Percentiles rank a stretch among this genome's conserved stretches.
phyloP scores from a whole-genome alignment of 1,140 invertebrate genomes.

The Drosophila micromelanica region DNA sequence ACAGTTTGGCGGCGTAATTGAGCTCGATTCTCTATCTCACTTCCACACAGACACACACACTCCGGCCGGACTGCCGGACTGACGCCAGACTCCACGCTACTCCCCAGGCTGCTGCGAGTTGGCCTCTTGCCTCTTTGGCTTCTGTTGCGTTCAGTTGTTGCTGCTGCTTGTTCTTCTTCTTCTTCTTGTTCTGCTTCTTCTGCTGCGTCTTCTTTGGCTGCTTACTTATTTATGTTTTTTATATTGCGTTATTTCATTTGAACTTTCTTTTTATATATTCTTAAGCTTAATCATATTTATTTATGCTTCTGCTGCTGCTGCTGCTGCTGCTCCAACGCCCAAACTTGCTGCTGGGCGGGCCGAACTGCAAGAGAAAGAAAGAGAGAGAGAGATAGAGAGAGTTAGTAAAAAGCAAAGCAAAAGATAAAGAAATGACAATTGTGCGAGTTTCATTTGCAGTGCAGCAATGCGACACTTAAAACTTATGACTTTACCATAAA shows the following conservation, averaged over 20 bases:
- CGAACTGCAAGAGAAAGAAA: constrained; percentile 4
- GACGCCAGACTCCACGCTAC: constrained; percentile 22
- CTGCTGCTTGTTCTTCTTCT: not conserved
- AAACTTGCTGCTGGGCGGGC: constrained; percentile 29
- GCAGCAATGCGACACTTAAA: constrained; percentile 56
- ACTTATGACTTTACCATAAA: constrained; percentile 46
- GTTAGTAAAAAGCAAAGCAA: not conserved
- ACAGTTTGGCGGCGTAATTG: constrained; percentile 83
- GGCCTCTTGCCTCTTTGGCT: constrained; percentile 27
- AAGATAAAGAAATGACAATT: constrained; percentile 35
- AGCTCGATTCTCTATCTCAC: constrained; percentile 73
- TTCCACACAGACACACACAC: not conserved
- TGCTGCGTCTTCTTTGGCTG: constrained; percentile 8
- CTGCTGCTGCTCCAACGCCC: constrained; percentile 28
- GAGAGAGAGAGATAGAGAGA: constrained; percentile 31
- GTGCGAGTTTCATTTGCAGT: constrained; percentile 28
- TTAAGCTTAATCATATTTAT: constrained; percentile 83
- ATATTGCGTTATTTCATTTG: constrained; percentile 82
- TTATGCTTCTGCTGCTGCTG: constrained; percentile 63
- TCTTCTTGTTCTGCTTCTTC: not conserved
- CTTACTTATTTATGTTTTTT: constrained; percentile 76
- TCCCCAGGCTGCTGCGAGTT: constrained; percentile 33
- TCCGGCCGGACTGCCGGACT: not conserved
- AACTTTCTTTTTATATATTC: constrained; percentile 82
- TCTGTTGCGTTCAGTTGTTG: too few relatives aligned